Percentiles rank a stretch among this genome's conserved stretches.
phyloP scores from a whole-genome alignment of 2,888 invertebrate genomes.

The Leptinotarsa rubiginosa region DNA sequence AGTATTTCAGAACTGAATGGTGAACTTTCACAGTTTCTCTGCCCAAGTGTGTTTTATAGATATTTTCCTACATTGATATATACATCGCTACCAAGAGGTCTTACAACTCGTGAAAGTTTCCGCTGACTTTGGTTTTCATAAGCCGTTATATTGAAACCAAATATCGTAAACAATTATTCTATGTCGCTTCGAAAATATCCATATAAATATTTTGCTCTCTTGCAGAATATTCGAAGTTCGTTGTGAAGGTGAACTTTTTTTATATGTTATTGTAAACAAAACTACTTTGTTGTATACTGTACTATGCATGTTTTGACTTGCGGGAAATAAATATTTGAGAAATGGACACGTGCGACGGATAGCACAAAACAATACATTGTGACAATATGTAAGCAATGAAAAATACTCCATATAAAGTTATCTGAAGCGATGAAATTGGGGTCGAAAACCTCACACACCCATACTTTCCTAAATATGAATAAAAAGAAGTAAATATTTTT shows the following conservation, averaged over 20 bases:
- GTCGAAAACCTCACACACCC: neutral
- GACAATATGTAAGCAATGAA: neutral
- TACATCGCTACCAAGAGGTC: conserved; percentile 17
- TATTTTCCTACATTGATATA: conserved; percentile 40
- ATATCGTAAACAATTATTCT: conserved; percentile 27
- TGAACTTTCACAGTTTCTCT: conserved; percentile 36
- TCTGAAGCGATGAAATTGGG: neutral
- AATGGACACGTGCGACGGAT: conserved; percentile 1
- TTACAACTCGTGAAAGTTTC: conserved; percentile 31
- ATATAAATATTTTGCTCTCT: conserved; percentile 28
- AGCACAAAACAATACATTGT: neutral
- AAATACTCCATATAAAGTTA: neutral
- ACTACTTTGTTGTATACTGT: conserved; percentile 24
- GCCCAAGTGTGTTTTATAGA: conserved; percentile 50
- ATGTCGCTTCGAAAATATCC: conserved; percentile 24
- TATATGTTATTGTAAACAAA: conserved; percentile 20
- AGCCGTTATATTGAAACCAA: conserved; percentile 37
- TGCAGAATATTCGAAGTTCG: conserved; percentile 21
- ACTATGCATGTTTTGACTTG: conserved; percentile 14
- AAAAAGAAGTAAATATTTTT: too few relatives aligned
- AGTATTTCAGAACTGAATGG: conserved; percentile 36
- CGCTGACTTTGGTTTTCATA: conserved; percentile 45
- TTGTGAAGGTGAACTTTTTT: conserved; percentile 6
- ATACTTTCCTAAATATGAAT: too few relatives aligned
- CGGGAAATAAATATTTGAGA: neutral